Conservation (phyloP, 1,140 invertebrate genomes). For the Aphidius gifuensis region DNA sequence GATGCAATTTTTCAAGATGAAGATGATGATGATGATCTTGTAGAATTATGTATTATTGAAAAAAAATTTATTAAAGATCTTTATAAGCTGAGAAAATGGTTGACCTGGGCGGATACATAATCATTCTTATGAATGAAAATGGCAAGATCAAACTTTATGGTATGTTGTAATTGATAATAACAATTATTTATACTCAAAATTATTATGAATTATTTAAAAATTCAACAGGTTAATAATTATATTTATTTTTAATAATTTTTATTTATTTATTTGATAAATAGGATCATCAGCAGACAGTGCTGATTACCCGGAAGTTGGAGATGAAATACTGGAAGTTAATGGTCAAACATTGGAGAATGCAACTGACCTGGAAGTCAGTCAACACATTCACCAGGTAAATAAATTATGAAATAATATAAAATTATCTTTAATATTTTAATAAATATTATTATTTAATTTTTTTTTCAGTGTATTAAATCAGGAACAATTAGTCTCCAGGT, state of each 20-base stretch:
- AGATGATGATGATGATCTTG: too few species aligned
- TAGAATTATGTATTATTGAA: neutral
- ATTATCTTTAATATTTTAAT: neutral
- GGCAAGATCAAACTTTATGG: constrained; percentile 94
- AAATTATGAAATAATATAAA: constrained; percentile 29
- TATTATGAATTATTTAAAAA: neutral
- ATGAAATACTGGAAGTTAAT: constrained; percentile 95
- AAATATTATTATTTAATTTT: neutral
- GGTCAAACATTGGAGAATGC: constrained; percentile 85
- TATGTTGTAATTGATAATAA: constrained; percentile 57
- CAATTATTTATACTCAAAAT: constrained; percentile 3
- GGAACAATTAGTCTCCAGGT: constrained; percentile 90
- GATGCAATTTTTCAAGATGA: too few species aligned
- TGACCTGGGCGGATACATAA: constrained; percentile 93
- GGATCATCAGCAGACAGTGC: constrained; percentile 88
- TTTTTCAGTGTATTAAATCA: constrained; percentile 87
- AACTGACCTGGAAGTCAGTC: constrained; percentile 83
- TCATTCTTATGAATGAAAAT: constrained; percentile 89
- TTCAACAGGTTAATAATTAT: constrained; percentile 8
- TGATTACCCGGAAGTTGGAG: constrained; percentile 87
- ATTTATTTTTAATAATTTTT: neutral
- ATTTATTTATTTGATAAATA: constrained; percentile 42
- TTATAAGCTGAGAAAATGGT: constrained; percentile 61
- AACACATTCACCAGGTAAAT: constrained; percentile 87
- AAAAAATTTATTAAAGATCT: neutral